Conservation (phyloP, 1,140 invertebrate genomes). For the Tigriopus japonicus region DNA sequence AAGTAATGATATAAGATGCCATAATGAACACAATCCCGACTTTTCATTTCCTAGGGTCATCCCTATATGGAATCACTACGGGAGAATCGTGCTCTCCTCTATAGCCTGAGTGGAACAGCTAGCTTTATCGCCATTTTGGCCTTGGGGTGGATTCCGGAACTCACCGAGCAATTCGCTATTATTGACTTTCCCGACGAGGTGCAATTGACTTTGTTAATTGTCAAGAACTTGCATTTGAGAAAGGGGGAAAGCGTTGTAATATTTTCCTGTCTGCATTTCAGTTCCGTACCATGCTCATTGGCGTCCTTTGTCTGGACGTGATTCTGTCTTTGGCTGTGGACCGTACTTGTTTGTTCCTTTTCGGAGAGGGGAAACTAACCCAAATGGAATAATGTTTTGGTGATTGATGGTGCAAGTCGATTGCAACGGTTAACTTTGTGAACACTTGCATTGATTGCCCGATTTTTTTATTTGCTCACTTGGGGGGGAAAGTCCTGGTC, state of each 20-base stretch:
- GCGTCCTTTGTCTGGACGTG: constrained; percentile 60
- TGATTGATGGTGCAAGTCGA: too few species aligned
- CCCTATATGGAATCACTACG: constrained; percentile 93
- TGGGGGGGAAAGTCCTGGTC: too few species aligned
- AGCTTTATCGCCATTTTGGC: constrained; percentile 51
- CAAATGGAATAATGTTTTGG: too few species aligned
- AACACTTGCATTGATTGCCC: too few species aligned
- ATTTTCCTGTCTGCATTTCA: constrained; percentile 43
- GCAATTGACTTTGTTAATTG: constrained; percentile 29
- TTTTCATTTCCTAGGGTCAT: constrained; percentile 49
- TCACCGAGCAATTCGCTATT: constrained; percentile 66
- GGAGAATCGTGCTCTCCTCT: constrained; percentile 79
- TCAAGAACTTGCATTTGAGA: too few species aligned
- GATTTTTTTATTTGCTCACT: too few species aligned
- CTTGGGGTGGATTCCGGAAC: constrained; percentile 50
- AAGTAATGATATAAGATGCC: neutral
- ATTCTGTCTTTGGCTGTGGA: constrained; percentile 61
- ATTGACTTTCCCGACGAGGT: constrained; percentile 68
- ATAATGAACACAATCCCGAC: neutral
- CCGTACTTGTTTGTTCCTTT: constrained; percentile 62
- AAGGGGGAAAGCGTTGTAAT: too few species aligned
- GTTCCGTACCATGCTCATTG: constrained; percentile 63
- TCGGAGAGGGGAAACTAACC: constrained; percentile 49
- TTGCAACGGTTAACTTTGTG: too few species aligned
- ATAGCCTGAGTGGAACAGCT: constrained; percentile 57